phyloP scores from a whole-genome alignment of 2,113 vertebrate genomes.

The Uria aalge region DNA sequence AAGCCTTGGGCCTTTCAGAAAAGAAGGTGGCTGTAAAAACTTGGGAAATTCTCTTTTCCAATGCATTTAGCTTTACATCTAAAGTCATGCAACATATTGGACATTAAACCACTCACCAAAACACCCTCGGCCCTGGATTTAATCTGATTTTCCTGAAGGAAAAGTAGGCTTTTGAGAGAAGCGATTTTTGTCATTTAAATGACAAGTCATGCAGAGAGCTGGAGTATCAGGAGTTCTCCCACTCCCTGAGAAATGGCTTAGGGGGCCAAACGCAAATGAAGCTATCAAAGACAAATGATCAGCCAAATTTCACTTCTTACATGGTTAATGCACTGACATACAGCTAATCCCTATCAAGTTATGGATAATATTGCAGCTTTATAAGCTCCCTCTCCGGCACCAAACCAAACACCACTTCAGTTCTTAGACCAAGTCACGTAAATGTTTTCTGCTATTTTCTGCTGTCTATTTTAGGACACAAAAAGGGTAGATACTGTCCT shows the following conservation, averaged over 20 bases:
- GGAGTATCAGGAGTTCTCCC: not conserved
- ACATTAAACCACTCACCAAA: conserved; percentile 34
- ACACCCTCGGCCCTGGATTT: not conserved
- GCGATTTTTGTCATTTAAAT: conserved; percentile 49
- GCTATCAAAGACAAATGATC: conserved; percentile 37
- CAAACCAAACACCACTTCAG: not conserved
- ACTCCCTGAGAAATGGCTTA: conserved; percentile 35
- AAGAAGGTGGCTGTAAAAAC: not conserved
- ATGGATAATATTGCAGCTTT: not conserved
- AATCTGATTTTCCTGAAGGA: conserved; percentile 50
- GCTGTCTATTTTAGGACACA: not conserved
- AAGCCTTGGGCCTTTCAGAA: not conserved
- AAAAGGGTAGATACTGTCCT: not conserved
- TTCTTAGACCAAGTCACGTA: not conserved
- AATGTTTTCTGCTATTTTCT: not conserved
- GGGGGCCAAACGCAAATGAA: conserved; percentile 32
- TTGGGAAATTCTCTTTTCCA: not conserved
- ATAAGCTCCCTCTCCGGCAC: not conserved
- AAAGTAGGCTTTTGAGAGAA: conserved; percentile 29
- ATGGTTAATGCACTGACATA: not conserved
- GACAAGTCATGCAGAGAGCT: conserved; percentile 30
- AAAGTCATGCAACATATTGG: not conserved
- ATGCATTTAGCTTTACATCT: not conserved
- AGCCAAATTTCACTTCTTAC: conserved; percentile 18
- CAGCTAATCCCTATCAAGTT: not conserved